A percentile compares a stretch with the other conserved stretches of the same genome.
Evolutionary conservation across 2,888 invertebrate species (phyloP).

Genomic region (Leptinotarsa haldemani): DNA sequence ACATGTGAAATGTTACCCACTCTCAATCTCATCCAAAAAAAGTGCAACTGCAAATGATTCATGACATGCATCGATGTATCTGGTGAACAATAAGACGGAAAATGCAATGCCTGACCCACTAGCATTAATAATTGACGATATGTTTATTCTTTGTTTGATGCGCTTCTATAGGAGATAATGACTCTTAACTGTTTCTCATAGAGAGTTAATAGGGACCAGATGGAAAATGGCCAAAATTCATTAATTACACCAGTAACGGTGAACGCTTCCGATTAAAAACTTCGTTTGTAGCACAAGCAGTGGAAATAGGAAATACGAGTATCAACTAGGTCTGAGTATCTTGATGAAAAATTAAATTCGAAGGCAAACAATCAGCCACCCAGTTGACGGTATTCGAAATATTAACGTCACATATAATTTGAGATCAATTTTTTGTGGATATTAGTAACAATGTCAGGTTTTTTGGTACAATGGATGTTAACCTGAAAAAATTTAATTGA

Average conservation of each 20-base stretch:
- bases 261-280: not conserved
- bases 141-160: slow-evolving; percentile 32
- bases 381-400: too few species aligned
- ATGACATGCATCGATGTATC: slow-evolving; percentile 32
- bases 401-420: too few species aligned
- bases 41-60: slow-evolving; percentile 32
- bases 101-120: slow-evolving; percentile 36
- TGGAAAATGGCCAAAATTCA: slow-evolving; percentile 17
- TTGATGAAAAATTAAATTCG: too few species aligned
- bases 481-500: too few species aligned
- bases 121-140: slow-evolving; percentile 35
- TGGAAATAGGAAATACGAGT: not conserved
- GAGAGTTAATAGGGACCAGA: slow-evolving; percentile 6
- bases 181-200: slow-evolving; percentile 1
- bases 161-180: slow-evolving; percentile 21
- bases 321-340: too few species aligned
- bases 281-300: not conserved
- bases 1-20: slow-evolving; percentile 14
- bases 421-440: too few species aligned
- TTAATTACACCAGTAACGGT: not conserved
- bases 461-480: too few species aligned
- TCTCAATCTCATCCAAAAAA: slow-evolving; percentile 26
- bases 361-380: too few species aligned
- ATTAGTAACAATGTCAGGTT: too few species aligned
- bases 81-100: slow-evolving; percentile 35